phyloP scores from a whole-genome alignment of 2,888 invertebrate genomes.

The Caenorhabditis wallacei region DNA sequence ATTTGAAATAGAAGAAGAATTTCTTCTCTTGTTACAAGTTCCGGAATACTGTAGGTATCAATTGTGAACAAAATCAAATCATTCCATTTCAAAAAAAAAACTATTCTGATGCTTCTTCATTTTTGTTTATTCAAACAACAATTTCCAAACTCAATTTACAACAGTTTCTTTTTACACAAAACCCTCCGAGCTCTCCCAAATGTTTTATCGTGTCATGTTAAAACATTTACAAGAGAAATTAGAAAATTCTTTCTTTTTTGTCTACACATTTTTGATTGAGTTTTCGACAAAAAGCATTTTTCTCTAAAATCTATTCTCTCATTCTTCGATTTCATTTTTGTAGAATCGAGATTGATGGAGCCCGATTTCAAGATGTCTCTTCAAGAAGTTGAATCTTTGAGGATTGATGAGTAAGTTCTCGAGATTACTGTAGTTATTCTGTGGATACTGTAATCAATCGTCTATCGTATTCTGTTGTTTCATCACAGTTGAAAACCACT shows the following conservation, averaged over 20 bases:
- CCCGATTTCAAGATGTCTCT: background rate
- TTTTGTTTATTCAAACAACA: background rate
- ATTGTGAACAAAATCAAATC: no score
- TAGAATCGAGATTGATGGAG: background rate
- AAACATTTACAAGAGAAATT: slow-evolving; percentile 19
- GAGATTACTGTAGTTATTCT: background rate
- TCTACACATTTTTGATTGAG: slow-evolving; percentile 12
- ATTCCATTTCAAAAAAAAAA: no score
- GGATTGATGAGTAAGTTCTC: slow-evolving; percentile 38
- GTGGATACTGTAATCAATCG: no score
- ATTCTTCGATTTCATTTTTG: background rate
- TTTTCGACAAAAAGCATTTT: slow-evolving; percentile 30
- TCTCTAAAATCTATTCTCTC: slow-evolving; percentile 1
- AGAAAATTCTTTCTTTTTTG: slow-evolving; percentile 14
- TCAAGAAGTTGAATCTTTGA: background rate
- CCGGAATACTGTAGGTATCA: no score
- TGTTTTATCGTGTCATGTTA: background rate
- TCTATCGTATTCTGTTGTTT: no score
- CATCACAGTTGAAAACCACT: no score
- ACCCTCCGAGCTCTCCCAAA: no score
- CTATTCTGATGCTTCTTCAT: no score
- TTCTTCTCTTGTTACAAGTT: no score
- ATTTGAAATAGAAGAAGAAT: no score
- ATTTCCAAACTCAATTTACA: no score
- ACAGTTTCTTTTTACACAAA: background rate